Base-by-base conservation (phyloP, 2,888 invertebrate genomes). In the Carpatolechia fugitivella region DNA sequence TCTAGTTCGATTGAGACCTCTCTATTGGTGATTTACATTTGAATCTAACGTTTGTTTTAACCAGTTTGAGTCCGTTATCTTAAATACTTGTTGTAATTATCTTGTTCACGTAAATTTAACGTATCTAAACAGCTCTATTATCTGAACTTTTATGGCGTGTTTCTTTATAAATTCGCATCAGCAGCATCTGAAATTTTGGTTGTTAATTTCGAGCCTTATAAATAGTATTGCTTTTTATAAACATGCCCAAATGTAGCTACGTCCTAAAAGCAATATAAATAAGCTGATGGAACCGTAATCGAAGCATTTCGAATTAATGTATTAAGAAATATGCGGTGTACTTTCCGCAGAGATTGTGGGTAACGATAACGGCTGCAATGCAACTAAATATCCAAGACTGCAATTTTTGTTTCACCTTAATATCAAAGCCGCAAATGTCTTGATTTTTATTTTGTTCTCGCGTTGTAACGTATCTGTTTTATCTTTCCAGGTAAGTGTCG, bases 401-500 rank as follows among this genome's bases (percentile, higher is more conserved):
- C 54, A 33, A 49, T 41, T 44, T 50, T 24, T 44, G 49, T 55
- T 10, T 14, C 30, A 10, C 29, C 50, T 48, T 54, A 14, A 38
- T 16, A 44, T 49, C 35, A 33, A 49, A 11, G 8, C 16, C 49
- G 11, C 46, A 24, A 49, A 49, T 49, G 49, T 49, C 50, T 38
- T 50, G 36, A 33, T 47, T 63, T 65, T 66, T 38, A 38, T 64
- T 63, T 65, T 67, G 64, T 63, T 66, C 65, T 49, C 59, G 58
- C 55, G 58, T 65, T 66, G 68, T 76, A 81, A 80, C 70, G 48
- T 74, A 74, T 74, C 66, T 70, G 68, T 79, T 78, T 79, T 75
- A 76, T 85, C 75, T 83, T 87, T 87, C 72, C 87, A 88, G 88
- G 88, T 88, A 88, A 88, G 88, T 71, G 68, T 82, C 68, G 72